Evolutionary conservation across 23 tunicate genomes (phyloP).

Genomic region (Styela clava): DNA sequence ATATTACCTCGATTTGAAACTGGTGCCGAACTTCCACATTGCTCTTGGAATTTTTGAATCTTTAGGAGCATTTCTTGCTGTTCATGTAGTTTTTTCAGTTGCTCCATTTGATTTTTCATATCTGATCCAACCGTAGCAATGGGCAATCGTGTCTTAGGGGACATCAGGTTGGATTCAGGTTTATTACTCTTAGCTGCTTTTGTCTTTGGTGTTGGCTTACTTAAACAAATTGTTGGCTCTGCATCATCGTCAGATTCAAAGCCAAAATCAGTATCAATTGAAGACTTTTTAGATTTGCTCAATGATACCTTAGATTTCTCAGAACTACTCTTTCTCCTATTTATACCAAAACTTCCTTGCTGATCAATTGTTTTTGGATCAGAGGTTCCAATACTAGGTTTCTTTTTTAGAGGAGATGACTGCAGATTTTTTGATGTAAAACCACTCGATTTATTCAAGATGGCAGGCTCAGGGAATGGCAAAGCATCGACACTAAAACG

Average conservation of each 20-base stretch:
- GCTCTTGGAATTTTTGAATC: conserved; percentile 23
- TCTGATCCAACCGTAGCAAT: not conserved
- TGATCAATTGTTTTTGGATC: not conserved
- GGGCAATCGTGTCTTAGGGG: not conserved
- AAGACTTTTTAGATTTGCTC: not conserved
- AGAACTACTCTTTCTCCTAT: not conserved
- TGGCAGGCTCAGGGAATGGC: not conserved
- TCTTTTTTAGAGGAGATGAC: not conserved
- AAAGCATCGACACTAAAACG: not conserved
- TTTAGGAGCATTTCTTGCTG: conserved; percentile 5
- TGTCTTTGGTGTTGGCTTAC: not conserved
- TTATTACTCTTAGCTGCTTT: not conserved
- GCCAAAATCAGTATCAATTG: not conserved
- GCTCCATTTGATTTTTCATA: conserved; percentile 23
- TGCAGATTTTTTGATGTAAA: not conserved
- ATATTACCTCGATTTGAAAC: not conserved
- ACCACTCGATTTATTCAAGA: not conserved
- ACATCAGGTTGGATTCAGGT: not conserved
- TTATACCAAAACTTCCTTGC: conserved; percentile 6
- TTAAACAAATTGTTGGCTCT: conserved; percentile 12
- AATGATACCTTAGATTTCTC: not conserved
- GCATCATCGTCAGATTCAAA: conserved; percentile 28
- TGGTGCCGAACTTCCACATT: not conserved
- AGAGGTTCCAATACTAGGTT: not conserved
- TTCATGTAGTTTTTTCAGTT: conserved; percentile 3